phyloP scores from a whole-genome alignment of 2,888 invertebrate genomes.

The Leptinotarsa peninsularis region DNA sequence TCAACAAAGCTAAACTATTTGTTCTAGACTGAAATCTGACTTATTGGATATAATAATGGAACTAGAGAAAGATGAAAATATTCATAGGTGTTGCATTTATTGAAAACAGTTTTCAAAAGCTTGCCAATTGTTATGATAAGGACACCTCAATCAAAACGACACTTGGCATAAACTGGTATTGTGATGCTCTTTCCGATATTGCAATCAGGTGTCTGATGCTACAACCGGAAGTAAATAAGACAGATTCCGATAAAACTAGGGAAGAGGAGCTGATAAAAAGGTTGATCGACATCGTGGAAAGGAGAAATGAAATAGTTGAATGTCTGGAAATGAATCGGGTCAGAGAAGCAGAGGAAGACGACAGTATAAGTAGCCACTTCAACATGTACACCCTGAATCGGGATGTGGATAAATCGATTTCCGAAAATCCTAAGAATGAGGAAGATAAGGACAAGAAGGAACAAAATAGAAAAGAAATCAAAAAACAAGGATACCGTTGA shows the following conservation, averaged over 20 bases:
- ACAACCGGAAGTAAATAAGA: slow-evolving; percentile 85
- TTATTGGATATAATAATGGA: too few species aligned
- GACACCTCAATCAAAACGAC: too few species aligned
- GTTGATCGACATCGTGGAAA: slow-evolving; percentile 81
- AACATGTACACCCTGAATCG: slow-evolving; percentile 67
- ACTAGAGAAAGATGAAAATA: too few species aligned
- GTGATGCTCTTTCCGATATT: too few species aligned
- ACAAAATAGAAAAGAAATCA: slow-evolving; percentile 69
- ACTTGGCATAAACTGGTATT: too few species aligned
- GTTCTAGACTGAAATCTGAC: too few species aligned
- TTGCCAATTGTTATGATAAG: too few species aligned
- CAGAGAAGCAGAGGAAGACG: slow-evolving; percentile 86
- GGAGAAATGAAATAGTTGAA: slow-evolving; percentile 91
- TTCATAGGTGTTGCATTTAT: too few species aligned
- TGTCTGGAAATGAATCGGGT: slow-evolving; percentile 88
- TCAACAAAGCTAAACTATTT: too few species aligned
- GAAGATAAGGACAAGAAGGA: slow-evolving; percentile 68
- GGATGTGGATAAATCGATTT: slow-evolving; percentile 65
- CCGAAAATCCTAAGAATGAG: slow-evolving; percentile 68
- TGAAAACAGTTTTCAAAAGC: too few species aligned
- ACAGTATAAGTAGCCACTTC: slow-evolving; percentile 78
- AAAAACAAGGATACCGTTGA: slow-evolving; percentile 65
- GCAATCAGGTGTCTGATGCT: slow-evolving; percentile 84
- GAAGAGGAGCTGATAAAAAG: slow-evolving; percentile 86
- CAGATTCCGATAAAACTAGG: slow-evolving; percentile 84